A percentile compares a stretch with the other conserved stretches of the same genome.
phyloP scores from a whole-genome alignment of 2,888 invertebrate species.

The Opisthograptis luteolata region DNA sequence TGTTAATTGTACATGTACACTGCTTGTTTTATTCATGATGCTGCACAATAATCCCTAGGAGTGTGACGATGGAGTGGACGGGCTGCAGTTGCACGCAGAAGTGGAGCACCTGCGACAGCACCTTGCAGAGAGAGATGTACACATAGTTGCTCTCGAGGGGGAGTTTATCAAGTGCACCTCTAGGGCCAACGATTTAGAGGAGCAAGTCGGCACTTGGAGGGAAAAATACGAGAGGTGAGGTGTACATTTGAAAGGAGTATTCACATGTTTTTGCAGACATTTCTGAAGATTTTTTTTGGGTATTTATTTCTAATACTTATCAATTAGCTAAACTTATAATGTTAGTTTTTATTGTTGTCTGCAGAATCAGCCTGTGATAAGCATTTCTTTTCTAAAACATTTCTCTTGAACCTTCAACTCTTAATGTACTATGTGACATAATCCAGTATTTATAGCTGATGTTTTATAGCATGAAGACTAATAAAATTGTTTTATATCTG shows the following conservation, averaged over 20 bases:
- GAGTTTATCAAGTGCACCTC: conserved; percentile 93
- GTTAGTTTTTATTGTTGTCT: too few species aligned
- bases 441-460: neutral
- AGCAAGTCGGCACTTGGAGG: conserved; percentile 93
- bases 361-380: too few species aligned
- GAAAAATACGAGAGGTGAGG: conserved; percentile 94
- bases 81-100: conserved; percentile 92
- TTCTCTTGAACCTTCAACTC: too few species aligned
- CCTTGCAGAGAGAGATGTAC: conserved; percentile 91
- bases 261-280: too few species aligned
- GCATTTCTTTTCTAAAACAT: too few species aligned
- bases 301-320: too few species aligned
- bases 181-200: conserved; percentile 90
- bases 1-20: conserved; percentile 39
- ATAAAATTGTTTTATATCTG: neutral
- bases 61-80: conserved; percentile 66
- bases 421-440: too few species aligned
- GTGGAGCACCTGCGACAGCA: conserved; percentile 94
- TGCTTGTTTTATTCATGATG: conserved; percentile 61
- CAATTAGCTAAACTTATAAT: too few species aligned
- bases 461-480: neutral
- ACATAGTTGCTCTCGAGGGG: conserved; percentile 93
- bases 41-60: conserved; percentile 70
- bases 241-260: too few species aligned
- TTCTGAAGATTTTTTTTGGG: too few species aligned